phyloP scores from a whole-genome alignment of 2,797 vertebrate genomes.

The Bovichtus diacanthus region DNA sequence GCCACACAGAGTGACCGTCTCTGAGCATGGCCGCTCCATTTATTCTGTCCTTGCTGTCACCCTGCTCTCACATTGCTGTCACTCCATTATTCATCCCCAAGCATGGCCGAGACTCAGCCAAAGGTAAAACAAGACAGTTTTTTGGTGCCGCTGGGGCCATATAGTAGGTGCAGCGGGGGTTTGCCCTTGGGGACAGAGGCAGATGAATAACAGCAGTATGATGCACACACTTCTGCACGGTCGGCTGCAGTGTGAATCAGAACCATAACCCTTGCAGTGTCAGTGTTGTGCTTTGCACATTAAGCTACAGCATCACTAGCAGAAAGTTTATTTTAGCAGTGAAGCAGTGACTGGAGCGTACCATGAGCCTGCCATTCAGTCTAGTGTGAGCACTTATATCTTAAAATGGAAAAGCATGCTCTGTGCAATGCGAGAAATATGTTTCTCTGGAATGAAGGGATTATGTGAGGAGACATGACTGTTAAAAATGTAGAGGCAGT shows the following conservation, averaged over 20 bases:
- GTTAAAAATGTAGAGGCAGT: constrained; percentile 3
- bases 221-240: constrained; percentile 30
- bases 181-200: constrained; percentile 24
- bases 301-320: constrained; percentile 26
- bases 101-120: constrained; percentile 40
- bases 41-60: constrained; percentile 66
- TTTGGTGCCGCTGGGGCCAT: constrained; percentile 19
- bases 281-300: constrained; percentile 14
- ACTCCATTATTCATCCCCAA: constrained; percentile 72
- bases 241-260: constrained; percentile 39
- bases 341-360: constrained; percentile 4
- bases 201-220: constrained; percentile 42
- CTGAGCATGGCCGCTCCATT: constrained; percentile 55
- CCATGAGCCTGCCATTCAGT: not conserved
- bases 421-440: constrained; percentile 11
- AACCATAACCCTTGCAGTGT: constrained; percentile 21
- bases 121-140: constrained; percentile 50
- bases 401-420: constrained; percentile 28
- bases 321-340: constrained; percentile 29
- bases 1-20: constrained; percentile 32
- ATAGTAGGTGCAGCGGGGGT: constrained; percentile 4
- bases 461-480: constrained; percentile 12
- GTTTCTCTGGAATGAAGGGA: constrained; percentile 7
- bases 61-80: constrained; percentile 38
- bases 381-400: not conserved